phyloP scores from a whole-genome alignment of 1,140 invertebrate species.

The Brachionus sp. region DNA sequence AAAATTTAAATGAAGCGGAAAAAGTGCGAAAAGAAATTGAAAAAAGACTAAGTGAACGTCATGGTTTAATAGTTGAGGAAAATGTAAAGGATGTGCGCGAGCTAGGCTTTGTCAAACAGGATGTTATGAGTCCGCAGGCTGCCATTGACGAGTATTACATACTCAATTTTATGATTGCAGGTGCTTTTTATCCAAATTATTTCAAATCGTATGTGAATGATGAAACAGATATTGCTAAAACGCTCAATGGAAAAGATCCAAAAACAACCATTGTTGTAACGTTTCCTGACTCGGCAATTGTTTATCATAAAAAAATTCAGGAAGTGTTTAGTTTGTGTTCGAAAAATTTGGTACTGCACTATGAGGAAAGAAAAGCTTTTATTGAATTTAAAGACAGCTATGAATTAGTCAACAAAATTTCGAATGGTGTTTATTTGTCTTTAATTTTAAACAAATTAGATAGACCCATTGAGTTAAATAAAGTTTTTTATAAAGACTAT shows the following conservation, averaged over 20 bases:
- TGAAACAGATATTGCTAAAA: background rate
- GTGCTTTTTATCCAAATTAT: constrained; percentile 45
- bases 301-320: constrained; percentile 43
- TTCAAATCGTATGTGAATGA: background rate
- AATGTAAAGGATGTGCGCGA: background rate
- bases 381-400: constrained; percentile 26
- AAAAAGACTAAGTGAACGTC: background rate
- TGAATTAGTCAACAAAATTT: constrained; percentile 2
- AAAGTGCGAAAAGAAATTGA: background rate
- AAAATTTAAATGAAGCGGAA: background rate
- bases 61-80: background rate
- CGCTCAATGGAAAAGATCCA: constrained; percentile 18
- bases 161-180: constrained; percentile 44
- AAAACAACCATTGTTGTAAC: constrained; percentile 4
- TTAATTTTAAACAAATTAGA: background rate
- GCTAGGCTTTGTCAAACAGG: background rate
- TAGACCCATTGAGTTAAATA: background rate
- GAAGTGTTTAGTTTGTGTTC: background rate
- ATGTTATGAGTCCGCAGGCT: background rate
- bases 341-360: background rate
- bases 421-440: constrained; percentile 30
- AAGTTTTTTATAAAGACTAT: background rate
- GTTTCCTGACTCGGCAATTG: background rate
- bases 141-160: constrained; percentile 34
- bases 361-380: constrained; percentile 20